These are phyloP conservation scores for Agrilus mali DNA, from an alignment of 2,888 invertebrate genomes.

Conservation along the genomic window DNA sequence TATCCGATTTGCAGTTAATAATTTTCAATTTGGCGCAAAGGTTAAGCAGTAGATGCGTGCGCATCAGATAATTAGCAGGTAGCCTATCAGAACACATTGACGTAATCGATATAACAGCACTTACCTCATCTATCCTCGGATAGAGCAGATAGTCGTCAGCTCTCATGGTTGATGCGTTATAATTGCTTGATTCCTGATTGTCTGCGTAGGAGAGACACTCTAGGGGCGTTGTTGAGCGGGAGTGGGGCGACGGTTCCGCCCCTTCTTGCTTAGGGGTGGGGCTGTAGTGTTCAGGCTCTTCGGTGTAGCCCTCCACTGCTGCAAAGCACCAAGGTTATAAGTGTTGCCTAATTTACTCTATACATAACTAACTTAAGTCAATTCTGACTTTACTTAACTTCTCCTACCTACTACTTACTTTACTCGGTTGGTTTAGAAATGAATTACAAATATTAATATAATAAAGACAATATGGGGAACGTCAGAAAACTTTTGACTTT, in stretches of 20 bases:
- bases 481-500: too few species aligned
- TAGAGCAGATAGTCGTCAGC: slow-evolving; percentile 21
- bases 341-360: slow-evolving; percentile 12
- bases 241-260: slow-evolving; percentile 31
- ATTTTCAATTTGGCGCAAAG: too few species aligned
- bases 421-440: too few species aligned
- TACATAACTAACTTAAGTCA: too few species aligned
- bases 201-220: slow-evolving; percentile 24
- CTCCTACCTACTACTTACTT: too few species aligned
- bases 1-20: too few species aligned
- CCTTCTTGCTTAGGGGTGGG: slow-evolving; percentile 29
- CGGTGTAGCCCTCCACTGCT: slow-evolving; percentile 16
- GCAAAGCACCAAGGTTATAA: slow-evolving; percentile 8
- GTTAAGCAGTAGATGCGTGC: too few species aligned
- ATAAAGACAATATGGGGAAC: too few species aligned
- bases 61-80: too few species aligned
- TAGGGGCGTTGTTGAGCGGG: slow-evolving; percentile 26
- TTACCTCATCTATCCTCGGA: slow-evolving; percentile 24
- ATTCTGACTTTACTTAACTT: too few species aligned
- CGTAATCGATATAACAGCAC: slow-evolving; percentile 7
- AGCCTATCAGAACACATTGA: too few species aligned
- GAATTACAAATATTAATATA: too few species aligned
- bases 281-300: slow-evolving; percentile 25
- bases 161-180: slow-evolving; percentile 22
- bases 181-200: slow-evolving; percentile 23